Evolutionary conservation across 2,113 vertebrate species (phyloP).

Genomic region (Lanius ludovicianus): DNA sequence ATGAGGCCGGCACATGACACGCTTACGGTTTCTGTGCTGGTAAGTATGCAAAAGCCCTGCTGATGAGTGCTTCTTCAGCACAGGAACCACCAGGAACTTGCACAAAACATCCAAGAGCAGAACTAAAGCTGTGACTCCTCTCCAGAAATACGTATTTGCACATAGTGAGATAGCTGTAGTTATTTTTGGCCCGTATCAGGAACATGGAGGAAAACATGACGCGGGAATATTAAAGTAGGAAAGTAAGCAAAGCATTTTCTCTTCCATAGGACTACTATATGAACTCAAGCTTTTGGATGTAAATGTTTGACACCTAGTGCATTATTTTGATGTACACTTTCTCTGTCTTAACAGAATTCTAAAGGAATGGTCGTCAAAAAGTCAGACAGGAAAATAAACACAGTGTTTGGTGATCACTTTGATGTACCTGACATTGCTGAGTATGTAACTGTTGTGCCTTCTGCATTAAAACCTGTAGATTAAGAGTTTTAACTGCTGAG

Average conservation of each 20-base stretch:
- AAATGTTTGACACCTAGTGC: neutral
- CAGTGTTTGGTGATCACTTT: slow-evolving; percentile 22
- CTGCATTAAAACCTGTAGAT: neutral
- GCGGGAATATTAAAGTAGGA: neutral
- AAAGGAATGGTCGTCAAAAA: slow-evolving; percentile 62
- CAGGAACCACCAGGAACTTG: neutral
- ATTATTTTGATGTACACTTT: neutral
- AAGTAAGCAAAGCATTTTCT: neutral
- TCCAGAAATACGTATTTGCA: neutral
- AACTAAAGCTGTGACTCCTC: neutral
- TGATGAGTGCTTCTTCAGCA: neutral
- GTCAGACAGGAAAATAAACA: neutral
- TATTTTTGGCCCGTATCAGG: neutral
- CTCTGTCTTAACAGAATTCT: slow-evolving; percentile 65
- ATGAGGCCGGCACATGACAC: slow-evolving; percentile 59
- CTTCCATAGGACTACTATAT: neutral
- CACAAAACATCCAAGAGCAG: neutral
- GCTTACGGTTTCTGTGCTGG: slow-evolving; percentile 56
- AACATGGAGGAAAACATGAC: rapidly evolving
- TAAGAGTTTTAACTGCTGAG: neutral
- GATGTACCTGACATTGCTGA: slow-evolving; percentile 65
- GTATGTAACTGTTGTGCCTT: slow-evolving; percentile 29
- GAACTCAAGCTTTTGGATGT: neutral
- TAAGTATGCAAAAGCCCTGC: slow-evolving; percentile 34
- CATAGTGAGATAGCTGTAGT: neutral